Evolutionary conservation across 2,888 invertebrate genomes (phyloP).

Genomic region (Cataglyphis albicans): DNA sequence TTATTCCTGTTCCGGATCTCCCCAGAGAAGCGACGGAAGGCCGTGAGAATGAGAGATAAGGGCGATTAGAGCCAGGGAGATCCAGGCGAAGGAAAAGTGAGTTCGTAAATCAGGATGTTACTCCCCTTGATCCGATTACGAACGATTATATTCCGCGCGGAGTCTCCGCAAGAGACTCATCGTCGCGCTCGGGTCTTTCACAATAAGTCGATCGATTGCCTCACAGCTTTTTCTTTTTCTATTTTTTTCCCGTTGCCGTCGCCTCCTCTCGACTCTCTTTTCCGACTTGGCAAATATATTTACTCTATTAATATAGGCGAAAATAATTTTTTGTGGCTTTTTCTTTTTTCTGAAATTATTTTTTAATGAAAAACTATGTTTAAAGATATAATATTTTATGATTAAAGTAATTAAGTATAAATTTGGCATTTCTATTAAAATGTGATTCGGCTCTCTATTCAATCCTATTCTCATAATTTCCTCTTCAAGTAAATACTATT

Average conservation of each 20-base stretch:
- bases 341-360: background rate
- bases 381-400: background rate
- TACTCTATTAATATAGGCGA: background rate
- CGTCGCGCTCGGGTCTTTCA: constrained; percentile 23
- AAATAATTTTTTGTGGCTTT: background rate
- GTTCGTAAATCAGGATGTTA: constrained; percentile 74
- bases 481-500: background rate
- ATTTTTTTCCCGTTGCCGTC: constrained; percentile 23
- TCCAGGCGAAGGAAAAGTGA: constrained; percentile 51
- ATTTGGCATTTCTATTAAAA: constrained; percentile 14
- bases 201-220: constrained; percentile 25
- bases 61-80: constrained; percentile 52
- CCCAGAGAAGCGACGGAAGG: constrained; percentile 29
- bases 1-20: constrained; percentile 41
- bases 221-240: constrained; percentile 49
- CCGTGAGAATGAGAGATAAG: constrained; percentile 57
- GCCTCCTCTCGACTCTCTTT: constrained; percentile 2
- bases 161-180: constrained; percentile 56
- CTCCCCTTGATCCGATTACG: constrained; percentile 73
- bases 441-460: background rate
- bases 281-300: background rate
- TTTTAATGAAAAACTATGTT: background rate
- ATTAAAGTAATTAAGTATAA: constrained; percentile 5
- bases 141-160: constrained; percentile 67
- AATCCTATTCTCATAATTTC: background rate